Base-by-base conservation (phyloP, 1,140 invertebrate species). In the Acromyrmex echinatior region DNA sequence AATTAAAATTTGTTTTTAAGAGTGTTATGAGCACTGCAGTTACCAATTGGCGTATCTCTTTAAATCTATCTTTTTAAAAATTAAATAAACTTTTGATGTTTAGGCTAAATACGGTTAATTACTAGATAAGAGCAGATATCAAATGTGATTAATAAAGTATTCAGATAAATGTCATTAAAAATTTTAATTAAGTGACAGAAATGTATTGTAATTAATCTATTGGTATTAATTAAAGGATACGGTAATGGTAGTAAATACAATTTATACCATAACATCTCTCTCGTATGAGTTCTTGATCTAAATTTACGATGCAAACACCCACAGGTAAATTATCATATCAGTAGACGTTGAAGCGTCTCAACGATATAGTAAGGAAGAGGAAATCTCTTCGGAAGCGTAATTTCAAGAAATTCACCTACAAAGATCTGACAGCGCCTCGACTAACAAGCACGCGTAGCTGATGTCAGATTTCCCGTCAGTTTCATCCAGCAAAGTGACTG, bases 401-500 rank as follows among this genome's bases (percentile, higher is more conserved):
- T 84, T 74, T 74, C 62, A 65, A 66, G 77, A 31, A 21, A 51
- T 35, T 79, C 49, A 12, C 18, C 60, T 25, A 53, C 63, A 56
- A 68, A 53, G 35, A 88, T 51, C n/a, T 10, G 84, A 86, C 45
- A 71, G 18, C 58, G 18, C 12, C 82, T 35, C 45, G 35, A 0
- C 56, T 79, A 79, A 86, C 58, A 73, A 68, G 76, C 49, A 58
- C 28, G 35, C 28, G 21, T 35, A 71, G 45, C 35, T 12, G 60
- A 51, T 60, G 87, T 81, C 87, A 81, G 58, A 81, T 74, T 53
- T 58, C 51, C 53, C 12, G 78, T 76, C 87, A 60, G 87, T 63
- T 66, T 84, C 58, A 74, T 68, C 16, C 51, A 70, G 45, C 39
- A 76, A 60, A 49, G 65, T 51, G 39, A 85, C 71, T 77, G 78